Conservation (phyloP, 2,113 vertebrate species). For the Daphoenositta chrysoptera region DNA sequence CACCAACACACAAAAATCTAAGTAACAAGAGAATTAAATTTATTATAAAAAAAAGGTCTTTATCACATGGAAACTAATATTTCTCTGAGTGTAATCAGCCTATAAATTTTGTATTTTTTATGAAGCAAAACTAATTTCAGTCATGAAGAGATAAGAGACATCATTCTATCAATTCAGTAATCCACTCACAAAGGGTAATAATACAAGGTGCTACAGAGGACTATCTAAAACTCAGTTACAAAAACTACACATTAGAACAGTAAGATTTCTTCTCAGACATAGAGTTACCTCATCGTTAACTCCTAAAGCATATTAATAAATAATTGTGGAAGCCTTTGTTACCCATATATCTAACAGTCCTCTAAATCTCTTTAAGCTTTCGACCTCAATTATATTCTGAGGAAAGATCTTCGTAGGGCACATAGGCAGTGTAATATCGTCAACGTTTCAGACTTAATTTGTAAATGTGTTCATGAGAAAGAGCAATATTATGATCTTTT, state of each 20-base stretch:
- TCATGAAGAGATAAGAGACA: not conserved
- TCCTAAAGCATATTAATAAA: not conserved
- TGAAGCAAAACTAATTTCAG: conserved; percentile 2
- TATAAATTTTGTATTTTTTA: not conserved
- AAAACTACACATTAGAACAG: not conserved
- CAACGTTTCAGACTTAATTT: not conserved
- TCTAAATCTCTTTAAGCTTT: not conserved
- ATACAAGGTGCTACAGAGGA: not conserved
- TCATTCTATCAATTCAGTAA: not conserved
- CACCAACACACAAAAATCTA: not conserved
- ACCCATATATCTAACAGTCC: not conserved
- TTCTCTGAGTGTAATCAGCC: not conserved
- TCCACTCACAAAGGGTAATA: not conserved
- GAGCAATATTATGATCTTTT: not conserved
- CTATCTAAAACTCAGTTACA: not conserved
- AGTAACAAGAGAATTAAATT: not conserved
- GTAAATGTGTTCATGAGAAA: not conserved
- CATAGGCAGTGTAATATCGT: not conserved
- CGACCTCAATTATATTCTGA: not conserved
- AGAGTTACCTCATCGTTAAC: not conserved
- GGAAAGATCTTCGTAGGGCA: not conserved
- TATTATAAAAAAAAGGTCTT: not conserved
- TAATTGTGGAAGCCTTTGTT: not conserved
- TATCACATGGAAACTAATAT: not conserved
- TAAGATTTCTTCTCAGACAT: not conserved